Percentiles rank a stretch among this genome's conserved stretches.
phyloP scores from a whole-genome alignment of 2,797 vertebrate genomes.

The Megaceryle alcyon region DNA sequence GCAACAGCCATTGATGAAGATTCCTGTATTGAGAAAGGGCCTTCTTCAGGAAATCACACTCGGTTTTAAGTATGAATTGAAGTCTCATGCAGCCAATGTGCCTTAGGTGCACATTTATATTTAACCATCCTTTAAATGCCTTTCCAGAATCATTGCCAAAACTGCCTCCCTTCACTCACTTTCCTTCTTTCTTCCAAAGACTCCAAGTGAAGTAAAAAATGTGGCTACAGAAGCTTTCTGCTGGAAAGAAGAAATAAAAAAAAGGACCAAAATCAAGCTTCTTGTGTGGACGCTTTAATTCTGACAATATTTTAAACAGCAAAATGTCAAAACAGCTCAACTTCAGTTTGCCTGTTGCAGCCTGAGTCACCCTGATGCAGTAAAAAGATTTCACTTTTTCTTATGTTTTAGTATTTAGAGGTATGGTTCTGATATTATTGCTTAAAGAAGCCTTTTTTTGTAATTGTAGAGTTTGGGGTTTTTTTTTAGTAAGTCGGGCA shows the following conservation, averaged over 20 bases:
- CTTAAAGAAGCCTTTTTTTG: neutral
- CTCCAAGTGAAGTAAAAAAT: neutral
- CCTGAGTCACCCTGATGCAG: neutral
- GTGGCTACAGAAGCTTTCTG: neutral
- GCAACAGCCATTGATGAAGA: neutral
- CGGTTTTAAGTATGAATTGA: neutral
- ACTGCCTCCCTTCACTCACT: neutral
- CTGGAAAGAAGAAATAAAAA: neutral
- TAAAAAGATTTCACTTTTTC: neutral
- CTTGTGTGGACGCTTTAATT: neutral
- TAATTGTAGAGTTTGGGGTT: too few species aligned
- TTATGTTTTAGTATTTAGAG: neutral
- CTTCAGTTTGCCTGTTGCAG: neutral
- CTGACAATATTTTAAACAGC: neutral
- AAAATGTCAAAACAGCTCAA: neutral
- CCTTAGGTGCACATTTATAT: neutral
- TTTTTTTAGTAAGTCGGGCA: neutral
- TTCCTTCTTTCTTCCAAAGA: neutral
- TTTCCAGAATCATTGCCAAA: constrained; percentile 19
- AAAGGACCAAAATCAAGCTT: neutral
- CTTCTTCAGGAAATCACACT: neutral
- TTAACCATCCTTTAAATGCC: neutral
- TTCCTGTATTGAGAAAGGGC: neutral
- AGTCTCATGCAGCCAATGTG: neutral
- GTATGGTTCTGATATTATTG: neutral